phyloP scores from a whole-genome alignment of 2,888 invertebrate species.

The Drosophila atripex region DNA sequence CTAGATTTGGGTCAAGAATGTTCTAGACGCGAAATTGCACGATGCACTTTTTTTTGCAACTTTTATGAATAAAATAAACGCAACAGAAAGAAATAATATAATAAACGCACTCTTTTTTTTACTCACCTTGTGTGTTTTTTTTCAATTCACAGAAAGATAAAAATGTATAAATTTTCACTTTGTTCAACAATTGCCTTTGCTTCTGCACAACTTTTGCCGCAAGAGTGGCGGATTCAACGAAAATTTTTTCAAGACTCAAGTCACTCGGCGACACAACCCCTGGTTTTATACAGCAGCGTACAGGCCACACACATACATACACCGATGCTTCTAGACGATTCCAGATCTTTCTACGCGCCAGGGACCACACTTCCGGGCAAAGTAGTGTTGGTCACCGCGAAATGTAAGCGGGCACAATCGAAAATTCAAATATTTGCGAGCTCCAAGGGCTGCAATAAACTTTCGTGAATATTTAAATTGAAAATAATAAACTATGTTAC shows the following conservation, averaged over 20 bases:
- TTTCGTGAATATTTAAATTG: neutral
- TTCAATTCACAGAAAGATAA: constrained; percentile 56
- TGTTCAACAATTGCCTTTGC: constrained; percentile 51
- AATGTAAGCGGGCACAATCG: neutral
- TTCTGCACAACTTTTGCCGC: neutral
- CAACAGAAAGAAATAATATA: neutral
- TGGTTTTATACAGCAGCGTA: constrained; percentile 71
- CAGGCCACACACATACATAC: neutral
- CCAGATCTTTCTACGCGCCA: constrained; percentile 70
- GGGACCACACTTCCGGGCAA: constrained; percentile 66
- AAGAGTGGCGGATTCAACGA: constrained; percentile 53
- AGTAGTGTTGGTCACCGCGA: neutral
- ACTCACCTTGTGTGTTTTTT: constrained; percentile 71
- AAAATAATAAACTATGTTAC: neutral
- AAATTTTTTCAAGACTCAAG: constrained; percentile 72
- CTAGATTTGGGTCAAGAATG: constrained; percentile 45
- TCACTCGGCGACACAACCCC: constrained; percentile 49
- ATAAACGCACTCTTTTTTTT: neutral
- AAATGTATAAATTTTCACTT: constrained; percentile 55
- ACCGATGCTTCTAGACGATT: constrained; percentile 65
- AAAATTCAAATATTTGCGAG: neutral
- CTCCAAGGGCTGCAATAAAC: neutral
- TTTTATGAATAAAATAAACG: neutral
- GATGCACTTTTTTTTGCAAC: neutral
- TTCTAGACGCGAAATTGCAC: neutral